Conservation (phyloP, 2,888 invertebrate genomes). For the Drosophila antonietae region DNA sequence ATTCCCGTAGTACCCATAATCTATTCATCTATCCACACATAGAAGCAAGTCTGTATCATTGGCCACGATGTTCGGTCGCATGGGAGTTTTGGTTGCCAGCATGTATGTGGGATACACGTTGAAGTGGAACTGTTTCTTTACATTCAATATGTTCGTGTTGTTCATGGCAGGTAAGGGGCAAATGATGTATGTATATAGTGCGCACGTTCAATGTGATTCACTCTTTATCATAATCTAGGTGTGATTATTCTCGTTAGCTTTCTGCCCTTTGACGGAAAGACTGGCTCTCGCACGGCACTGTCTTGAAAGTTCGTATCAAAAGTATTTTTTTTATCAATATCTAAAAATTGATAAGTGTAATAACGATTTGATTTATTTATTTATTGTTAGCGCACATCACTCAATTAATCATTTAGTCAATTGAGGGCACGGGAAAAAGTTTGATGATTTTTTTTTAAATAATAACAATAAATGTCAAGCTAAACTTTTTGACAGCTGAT, state of each 20-base stretch:
- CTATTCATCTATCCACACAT: background rate
- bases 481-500: conserved; percentile 33
- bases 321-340: no score
- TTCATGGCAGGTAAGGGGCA: conserved; percentile 20
- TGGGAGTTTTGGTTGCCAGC: conserved; percentile 21
- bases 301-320: no score
- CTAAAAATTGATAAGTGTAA: background rate
- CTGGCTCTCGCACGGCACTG: background rate
- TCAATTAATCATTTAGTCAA: conserved; percentile 65
- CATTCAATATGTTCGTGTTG: conserved; percentile 28
- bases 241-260: background rate
- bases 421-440: conserved; percentile 54
- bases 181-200: background rate
- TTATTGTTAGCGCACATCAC: conserved; percentile 17
- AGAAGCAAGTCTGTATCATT: conserved; percentile 43
- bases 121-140: conserved; percentile 21
- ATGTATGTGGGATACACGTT: conserved; percentile 33
- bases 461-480: conserved; percentile 26
- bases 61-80: conserved; percentile 26
- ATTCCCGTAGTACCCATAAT: background rate
- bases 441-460: conserved; percentile 46
- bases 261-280: conserved; percentile 5
- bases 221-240: background rate
- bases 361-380: background rate
- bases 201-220: background rate